Evolutionary conservation across 2,113 vertebrate species (phyloP), one percentile per base, ranked within the genome.

Genomic region (Eolophus roseicapilla): DNA sequence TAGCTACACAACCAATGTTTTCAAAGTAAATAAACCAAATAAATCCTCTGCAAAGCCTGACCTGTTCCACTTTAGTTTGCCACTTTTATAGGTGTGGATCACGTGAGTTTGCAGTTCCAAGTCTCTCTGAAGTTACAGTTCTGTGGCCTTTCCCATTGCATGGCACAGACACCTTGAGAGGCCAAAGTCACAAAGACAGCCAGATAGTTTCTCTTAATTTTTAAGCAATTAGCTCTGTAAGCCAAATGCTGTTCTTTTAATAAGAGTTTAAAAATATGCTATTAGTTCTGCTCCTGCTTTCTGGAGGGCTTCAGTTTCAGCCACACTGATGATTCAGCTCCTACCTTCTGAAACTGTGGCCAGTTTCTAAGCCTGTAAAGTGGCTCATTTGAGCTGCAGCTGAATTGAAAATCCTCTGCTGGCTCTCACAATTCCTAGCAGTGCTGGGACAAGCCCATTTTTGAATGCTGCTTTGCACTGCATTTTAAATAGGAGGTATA

Each of bases 61-160:
- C 23, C 18, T 63, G 23, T 74, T 82, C 25, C 20, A 27, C 49
- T 39, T 29, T 1, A 44, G 35, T 59, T 78, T 39, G 28, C 39
- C 2, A 9, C 35, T 65, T 65, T 53, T 12, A 12, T 6, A 21
- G 10, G 12, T 39, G 17, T 37, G 63, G 8, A 47, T 76, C 7
- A 9, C 59, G 20, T 1, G 0, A 20, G 25, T 65, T 47, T 0
- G 0, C 50, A 55, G 47, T 79, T 91, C 44, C 25, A 10, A 52
- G 13, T 46, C 14, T 60, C 33, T 67, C 44, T 71, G 57, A 89
- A 64, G 68, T 68, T 71, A 43, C 23, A 35, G 29, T 27, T 80
- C 68, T 5, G 1, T 6, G 8, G 11, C 33, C 39, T 70, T 80
- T 86, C 63, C n/a, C n/a, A 17, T 33, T 28, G 50, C 25, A 16